Conservation (phyloP, 92 coral and sea anemone species). For the Palythoa heliodiscus region DNA sequence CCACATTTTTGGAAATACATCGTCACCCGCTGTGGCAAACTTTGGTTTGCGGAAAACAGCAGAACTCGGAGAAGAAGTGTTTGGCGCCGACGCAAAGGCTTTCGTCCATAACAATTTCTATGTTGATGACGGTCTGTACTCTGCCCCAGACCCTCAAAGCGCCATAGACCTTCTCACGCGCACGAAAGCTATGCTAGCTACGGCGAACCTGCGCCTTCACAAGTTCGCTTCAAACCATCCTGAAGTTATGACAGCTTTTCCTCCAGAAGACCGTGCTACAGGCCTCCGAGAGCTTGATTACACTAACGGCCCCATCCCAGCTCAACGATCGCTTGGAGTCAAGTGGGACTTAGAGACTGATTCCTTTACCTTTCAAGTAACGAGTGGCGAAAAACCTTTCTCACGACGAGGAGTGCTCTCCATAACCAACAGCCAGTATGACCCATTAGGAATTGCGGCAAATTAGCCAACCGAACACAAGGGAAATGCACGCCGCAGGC, state of each 20-base stretch:
- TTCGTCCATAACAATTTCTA: conserved; percentile 55
- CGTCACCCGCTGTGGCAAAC: conserved; percentile 65
- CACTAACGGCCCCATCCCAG: no score
- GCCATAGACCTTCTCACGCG: conserved; percentile 59
- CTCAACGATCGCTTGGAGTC: no score
- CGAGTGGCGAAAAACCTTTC: no score
- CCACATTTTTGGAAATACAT: conserved; percentile 44
- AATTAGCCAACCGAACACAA: no score
- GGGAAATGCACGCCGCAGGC: no score
- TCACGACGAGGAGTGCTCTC: no score
- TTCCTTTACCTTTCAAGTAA: no score
- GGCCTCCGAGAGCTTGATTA: no score
- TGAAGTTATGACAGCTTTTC: conserved; percentile 58
- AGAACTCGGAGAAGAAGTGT: conserved; percentile 30
- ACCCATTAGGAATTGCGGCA: no score
- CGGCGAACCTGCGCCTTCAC: conserved; percentile 68
- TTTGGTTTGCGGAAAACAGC: conserved; percentile 53
- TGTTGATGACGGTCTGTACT: conserved; percentile 56
- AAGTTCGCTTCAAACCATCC: conserved; percentile 58
- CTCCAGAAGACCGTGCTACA: conserved; percentile 55
- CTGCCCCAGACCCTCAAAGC: conserved; percentile 33
- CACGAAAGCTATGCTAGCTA: conserved; percentile 61
- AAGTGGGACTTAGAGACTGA: no score
- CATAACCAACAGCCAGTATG: no score
- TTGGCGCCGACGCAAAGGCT: conserved; percentile 48